Evolutionary conservation across 1,140 invertebrate species (phyloP), one percentile per base, ranked within the genome.

Genomic region (Brachionus calyciflorus): DNA sequence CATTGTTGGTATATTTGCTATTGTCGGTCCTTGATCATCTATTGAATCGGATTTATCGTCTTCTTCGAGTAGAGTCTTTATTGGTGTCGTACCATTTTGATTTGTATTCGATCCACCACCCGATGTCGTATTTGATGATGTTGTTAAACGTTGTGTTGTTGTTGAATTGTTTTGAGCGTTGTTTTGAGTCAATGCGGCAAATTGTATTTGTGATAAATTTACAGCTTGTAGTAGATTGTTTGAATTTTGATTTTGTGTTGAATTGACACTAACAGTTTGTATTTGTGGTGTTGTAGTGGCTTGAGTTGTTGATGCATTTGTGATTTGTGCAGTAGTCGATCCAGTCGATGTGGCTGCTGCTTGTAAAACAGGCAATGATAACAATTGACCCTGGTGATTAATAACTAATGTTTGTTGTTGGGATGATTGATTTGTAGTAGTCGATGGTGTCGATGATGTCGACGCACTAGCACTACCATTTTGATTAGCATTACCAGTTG

Each of bases 41-140:
- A 49, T 55, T 10, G 30, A 40, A 28, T 73, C 69, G 5, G 69
- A 9, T n/a, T 55, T 49, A 30, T 73, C 69, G 46, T 73, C 69
- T 24, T 65, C 60, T 17, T 73, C 69, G 10, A 73, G 46, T 46
- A 73, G 26, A 5, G 69, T 73, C 24, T 73, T 73, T 12, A 73
- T 73, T 12, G 69, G 69, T 37, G 69, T 73, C 0, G 69, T 73
- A 26, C 69, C 69, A 49, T 73, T 73, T 37, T 65, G 60, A 37
- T 65, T 46, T 14, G 44, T 46, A 17, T 14, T 46, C 3, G 44
- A 7, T 7, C 2, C 9, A 14, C 14, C 14, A 46, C 14, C 14
- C 5, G 53, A 10, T 30, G 46, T 19, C 37, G 7, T 19, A 10
- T 3, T 26, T 6, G 14, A 24, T 55, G 3, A 12, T 10, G n/a